Evolutionary conservation across 1,140 invertebrate genomes (phyloP).

Genomic region (Mylabris phalerata): DNA sequence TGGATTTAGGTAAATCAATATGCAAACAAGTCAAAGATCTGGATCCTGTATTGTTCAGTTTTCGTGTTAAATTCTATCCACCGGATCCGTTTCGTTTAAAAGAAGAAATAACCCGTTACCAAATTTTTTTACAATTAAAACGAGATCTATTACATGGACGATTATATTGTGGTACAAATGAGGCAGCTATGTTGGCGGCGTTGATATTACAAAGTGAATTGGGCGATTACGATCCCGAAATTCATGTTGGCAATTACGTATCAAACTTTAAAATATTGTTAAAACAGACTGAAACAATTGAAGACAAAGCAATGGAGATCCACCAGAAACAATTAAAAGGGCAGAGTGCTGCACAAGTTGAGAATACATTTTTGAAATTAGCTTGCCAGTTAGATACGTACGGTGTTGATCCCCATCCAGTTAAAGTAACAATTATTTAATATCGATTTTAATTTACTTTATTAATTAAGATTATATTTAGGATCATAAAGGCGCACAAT

Average conservation of each 20-base stretch:
- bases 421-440: constrained; percentile 65
- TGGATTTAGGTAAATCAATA: constrained; percentile 89
- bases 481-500: constrained; percentile 83
- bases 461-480: constrained; percentile 40
- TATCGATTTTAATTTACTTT: not conserved
- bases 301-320: constrained; percentile 83
- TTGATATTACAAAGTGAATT: constrained; percentile 92
- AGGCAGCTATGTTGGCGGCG: constrained; percentile 83
- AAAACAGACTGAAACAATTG: constrained; percentile 85
- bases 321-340: constrained; percentile 75
- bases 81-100: constrained; percentile 78
- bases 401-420: constrained; percentile 94
- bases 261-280: constrained; percentile 84
- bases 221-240: constrained; percentile 86
- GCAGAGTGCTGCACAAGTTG: constrained; percentile 66
- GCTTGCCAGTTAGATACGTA: constrained; percentile 90
- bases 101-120: constrained; percentile 84
- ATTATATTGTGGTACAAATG: constrained; percentile 82
- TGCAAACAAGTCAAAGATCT: constrained; percentile 92
- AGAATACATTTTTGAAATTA: constrained; percentile 78
- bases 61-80: constrained; percentile 92
- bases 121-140: constrained; percentile 90
- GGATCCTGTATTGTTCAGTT: constrained; percentile 81
- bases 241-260: constrained; percentile 85
- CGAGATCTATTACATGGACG: constrained; percentile 91